Evolutionary conservation across 2,113 vertebrate species (phyloP), one percentile per base, ranked within the genome.

Genomic region (Noturus placidus): DNA sequence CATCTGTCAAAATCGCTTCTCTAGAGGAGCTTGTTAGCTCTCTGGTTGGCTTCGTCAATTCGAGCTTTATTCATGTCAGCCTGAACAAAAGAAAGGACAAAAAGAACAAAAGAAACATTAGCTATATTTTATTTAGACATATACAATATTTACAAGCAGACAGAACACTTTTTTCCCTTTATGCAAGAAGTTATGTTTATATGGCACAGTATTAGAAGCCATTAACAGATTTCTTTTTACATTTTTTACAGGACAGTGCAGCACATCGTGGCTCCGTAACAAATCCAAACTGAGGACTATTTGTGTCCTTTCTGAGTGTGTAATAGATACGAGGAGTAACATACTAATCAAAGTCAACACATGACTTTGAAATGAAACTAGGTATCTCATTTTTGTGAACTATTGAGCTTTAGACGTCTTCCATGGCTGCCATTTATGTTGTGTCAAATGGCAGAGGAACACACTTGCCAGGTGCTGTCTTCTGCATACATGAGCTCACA

Each of bases 1-100:
- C 83, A 87, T 85, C 4, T 94, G 89, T 92, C 93, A 82, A 70
- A 35, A 19, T 77, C 52, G 0, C 15, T 89, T 90, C 93, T 95
- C 69, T 97, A 95, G 92, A 99, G 95, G 89, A 99, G 96, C 94
- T 99, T 99, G 96, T 97, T 97, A 92, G 98, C 98, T 96, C 95
- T 96, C 89, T 93, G 67, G 92, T 98, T 99, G 14, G 98, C 98
- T 83, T 95, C 94, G 10, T 98, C 97, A 88, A 99, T 97, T 61
- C 97, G 97, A 27, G 92, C 85, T 93, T 95, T 97, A 94, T 98
- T 99, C 91, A 96, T 95, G 8, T 98, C 98, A 2, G 97, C 97
- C 98, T 99, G 92, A 50, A 20, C 9, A 42, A 17, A 6, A 80
- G 38, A 74, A 22, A 74, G n/a, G 25, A 27, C 19, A 30, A 10